Evolutionary conservation across 2,113 vertebrate species (phyloP), one percentile per base, ranked within the genome.

Genomic region (Dolichotis patagonum): DNA sequence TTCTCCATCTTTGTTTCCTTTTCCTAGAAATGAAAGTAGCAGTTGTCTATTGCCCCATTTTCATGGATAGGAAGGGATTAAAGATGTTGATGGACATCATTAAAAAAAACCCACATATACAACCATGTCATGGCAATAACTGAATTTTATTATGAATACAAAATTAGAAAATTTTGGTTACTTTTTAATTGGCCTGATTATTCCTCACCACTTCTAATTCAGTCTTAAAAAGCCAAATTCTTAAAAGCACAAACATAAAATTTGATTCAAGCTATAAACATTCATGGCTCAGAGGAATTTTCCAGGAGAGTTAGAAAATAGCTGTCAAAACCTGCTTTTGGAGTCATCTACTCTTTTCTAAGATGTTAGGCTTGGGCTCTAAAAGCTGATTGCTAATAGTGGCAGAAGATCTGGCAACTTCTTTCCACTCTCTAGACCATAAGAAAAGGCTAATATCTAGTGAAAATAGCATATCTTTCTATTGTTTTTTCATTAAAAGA

Each of bases 301-400:
- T 90, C 52, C 63, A 81, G 62, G 49, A 89, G 52, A 92, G 85
- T 94, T 88, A 92, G 77, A 92, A 96, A 85, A 3, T 7, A 62
- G 41, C 75, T 87, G 83, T 94, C 35, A 91, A 96, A 98, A 96
- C 20, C 41, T 92, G 12, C 2, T 35, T 88, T 54, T 93, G 28
- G 46, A 73, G 54, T 90, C 35, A 49, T 69, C 7, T 62, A 63
- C 16, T 90, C 26, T 88, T 94, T 94, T 88, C 67, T 87, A 78
- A 41, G n/a, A 81, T 87, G 86, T 81, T 91, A 24, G n/a, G n/a
- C 52, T 89, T 90, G 77, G 69, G 19, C 6, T 90, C 58, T 56
- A 49, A 60, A 87, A 13, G 38, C 16, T 77, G 41, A 56, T 71
- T 96, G 89, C 54, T 94, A 88, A 89, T 54, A 67, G 86, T 49